Base-by-base conservation (phyloP, 2,797 vertebrate species). In the Rhinatrema bivittatum region DNA sequence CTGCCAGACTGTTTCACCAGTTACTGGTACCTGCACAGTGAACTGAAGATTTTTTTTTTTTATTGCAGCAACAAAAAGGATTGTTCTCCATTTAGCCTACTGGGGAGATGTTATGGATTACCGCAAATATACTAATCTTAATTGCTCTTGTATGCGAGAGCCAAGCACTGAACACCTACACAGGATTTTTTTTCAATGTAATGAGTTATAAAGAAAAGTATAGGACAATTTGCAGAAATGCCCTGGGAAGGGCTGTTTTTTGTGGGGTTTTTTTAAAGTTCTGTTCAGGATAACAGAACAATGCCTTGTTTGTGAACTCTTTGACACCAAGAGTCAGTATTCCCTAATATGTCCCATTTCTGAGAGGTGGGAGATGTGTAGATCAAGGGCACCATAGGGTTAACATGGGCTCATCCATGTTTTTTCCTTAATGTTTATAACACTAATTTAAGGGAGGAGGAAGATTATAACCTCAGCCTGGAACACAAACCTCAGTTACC, bases 121-220 rank as follows among this genome's bases (percentile, higher is more conserved):
- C 50, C 56, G 16, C 74, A 66, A 46, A 71, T 71, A 50, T 63
- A 72, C 74, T 75, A 76, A 50, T 78, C 76, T 60, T 56, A 76
- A 52, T 82, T 75, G 63, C 44, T 53, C 68, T 68, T 64, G 65
- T 77, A 74, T 71, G 75, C 73, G 76, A 76, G 73, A 82, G 68
- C 69, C 41, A 52, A 81, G 75, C 77, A 83, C 79, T 77, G 77
- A 82, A 79, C 58, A 70, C 71, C 62, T 65, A 56, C 42, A 45
- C 53, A 46, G 51, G 43, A 68, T 70, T 78, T 74, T 72, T 72
- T 45, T 68, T 72, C 45, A 56, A 14, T 30, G 35, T 50, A 42
- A 18, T 42, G 45, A 37, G 25, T 13, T 7, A 36, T 17, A 9
- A 24, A 15, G 14, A 17, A 12, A 36, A 42, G 36, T 51, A 27